These are phyloP conservation scores for Eupeodes latifasciatus DNA, from an alignment of 2,888 invertebrate genomes.

Conservation along the genomic window DNA sequence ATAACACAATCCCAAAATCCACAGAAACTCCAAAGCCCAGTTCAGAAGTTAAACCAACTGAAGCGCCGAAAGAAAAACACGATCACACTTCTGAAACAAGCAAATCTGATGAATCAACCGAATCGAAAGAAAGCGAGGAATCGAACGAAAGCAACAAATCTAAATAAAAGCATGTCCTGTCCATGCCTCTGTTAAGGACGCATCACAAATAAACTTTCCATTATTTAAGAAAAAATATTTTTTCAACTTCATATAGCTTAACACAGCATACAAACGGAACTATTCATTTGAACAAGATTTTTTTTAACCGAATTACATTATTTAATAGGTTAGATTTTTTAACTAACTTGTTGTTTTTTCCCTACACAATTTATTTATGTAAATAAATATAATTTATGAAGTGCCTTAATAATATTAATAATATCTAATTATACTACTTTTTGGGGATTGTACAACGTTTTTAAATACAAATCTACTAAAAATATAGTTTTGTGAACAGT, in stretches of 20 bases:
- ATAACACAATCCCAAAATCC: constrained; percentile 72
- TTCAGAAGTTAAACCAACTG: constrained; percentile 78
- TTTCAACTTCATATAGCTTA: constrained; percentile 53
- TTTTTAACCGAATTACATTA: constrained; percentile 5
- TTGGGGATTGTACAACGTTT: constrained; percentile 51
- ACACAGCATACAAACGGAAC: constrained; percentile 50
- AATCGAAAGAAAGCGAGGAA: constrained; percentile 81
- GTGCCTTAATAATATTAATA: constrained; percentile 63
- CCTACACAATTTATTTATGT: constrained; percentile 54
- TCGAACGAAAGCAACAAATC: constrained; percentile 79
- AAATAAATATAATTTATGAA: constrained; percentile 55
- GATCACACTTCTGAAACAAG: constrained; percentile 56
- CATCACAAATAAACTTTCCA: constrained; percentile 57
- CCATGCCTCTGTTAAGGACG: constrained; percentile 65
- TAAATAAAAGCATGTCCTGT: constrained; percentile 61
- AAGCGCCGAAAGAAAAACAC: constrained; percentile 77
- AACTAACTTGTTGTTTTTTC: background rate
- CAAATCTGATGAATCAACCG: constrained; percentile 78
- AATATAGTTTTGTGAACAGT: constrained; percentile 48
- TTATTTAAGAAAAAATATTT: constrained; percentile 49
- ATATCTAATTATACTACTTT: constrained; percentile 23
- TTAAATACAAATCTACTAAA: constrained; percentile 19
- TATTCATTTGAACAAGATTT: constrained; percentile 38
- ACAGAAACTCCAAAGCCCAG: constrained; percentile 77
- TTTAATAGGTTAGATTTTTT: constrained; percentile 8